A percentile compares a stretch with the other conserved stretches of the same genome.
Conservation (phyloP, 2,113 vertebrate species). For the Danionella cerebrum region DNA sequence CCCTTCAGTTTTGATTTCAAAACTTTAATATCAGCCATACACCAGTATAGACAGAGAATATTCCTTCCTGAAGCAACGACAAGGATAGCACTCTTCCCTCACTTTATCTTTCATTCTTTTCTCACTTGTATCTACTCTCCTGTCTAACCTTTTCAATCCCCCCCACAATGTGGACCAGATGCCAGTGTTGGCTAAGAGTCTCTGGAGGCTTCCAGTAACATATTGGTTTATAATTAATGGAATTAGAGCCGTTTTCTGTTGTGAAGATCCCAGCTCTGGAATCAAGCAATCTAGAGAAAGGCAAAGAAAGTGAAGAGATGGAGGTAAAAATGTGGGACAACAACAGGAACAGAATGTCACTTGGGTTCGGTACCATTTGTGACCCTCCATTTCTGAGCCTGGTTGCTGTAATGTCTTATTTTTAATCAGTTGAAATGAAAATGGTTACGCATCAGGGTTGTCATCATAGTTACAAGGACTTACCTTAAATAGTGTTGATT, state of each 20-base stretch:
- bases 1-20: neutral
- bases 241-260: constrained; percentile 91
- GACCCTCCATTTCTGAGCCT: no score
- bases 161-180: constrained; percentile 72
- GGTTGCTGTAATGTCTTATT: no score
- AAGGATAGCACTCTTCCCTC: constrained; percentile 21
- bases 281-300: constrained; percentile 28
- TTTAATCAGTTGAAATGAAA: no score
- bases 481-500: no score
- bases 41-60: neutral
- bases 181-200: constrained; percentile 79
- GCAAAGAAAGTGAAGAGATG: neutral
- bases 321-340: neutral
- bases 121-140: constrained; percentile 8
- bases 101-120: neutral
- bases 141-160: constrained; percentile 12
- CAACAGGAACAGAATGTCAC: constrained; percentile 29
- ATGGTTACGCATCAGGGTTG: no score
- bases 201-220: constrained; percentile 81
- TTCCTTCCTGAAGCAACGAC: constrained; percentile 18
- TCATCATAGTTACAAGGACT: no score
- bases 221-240: constrained; percentile 96
- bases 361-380: no score
- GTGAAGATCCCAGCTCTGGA: constrained; percentile 68
- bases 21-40: constrained; percentile 5